Evolutionary conservation across 2,113 vertebrate genomes (phyloP).

Genomic region (Acrocephalus arundinaceus): DNA sequence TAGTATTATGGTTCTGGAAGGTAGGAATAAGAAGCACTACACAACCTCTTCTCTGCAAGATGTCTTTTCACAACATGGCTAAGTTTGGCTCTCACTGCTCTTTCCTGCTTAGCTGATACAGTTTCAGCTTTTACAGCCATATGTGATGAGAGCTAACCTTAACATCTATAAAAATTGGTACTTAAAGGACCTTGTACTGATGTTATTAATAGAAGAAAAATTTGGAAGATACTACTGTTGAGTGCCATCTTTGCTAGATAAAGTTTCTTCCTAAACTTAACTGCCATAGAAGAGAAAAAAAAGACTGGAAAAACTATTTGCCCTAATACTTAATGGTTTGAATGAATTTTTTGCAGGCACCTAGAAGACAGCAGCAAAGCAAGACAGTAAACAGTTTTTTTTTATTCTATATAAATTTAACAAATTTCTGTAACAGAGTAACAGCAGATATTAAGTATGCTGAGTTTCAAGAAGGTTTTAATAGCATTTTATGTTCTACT

Average conservation of each 20-base stretch:
- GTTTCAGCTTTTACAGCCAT: background rate
- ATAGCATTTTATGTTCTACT: background rate
- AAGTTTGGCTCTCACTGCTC: background rate
- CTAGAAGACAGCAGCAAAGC: background rate
- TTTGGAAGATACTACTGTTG: background rate
- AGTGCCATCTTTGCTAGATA: background rate
- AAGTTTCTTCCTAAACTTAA: background rate
- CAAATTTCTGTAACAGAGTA: background rate
- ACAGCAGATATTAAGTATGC: background rate
- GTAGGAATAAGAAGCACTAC: background rate
- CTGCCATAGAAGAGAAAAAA: background rate
- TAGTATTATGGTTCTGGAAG: background rate
- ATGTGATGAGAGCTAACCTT: background rate
- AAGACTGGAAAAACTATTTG: background rate
- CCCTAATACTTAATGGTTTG: background rate
- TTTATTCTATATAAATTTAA: background rate
- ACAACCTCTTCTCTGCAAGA: background rate
- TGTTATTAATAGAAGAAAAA: background rate
- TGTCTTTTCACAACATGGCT: background rate
- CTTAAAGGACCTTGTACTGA: background rate
- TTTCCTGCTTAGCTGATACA: background rate
- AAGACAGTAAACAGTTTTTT: background rate
- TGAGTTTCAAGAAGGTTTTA: background rate
- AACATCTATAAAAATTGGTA: background rate
- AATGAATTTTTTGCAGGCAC: background rate